Percentiles rank a stretch among this genome's conserved stretches.
phyloP scores from a whole-genome alignment of 2,888 invertebrate species.

The Pyrgus malvae region DNA sequence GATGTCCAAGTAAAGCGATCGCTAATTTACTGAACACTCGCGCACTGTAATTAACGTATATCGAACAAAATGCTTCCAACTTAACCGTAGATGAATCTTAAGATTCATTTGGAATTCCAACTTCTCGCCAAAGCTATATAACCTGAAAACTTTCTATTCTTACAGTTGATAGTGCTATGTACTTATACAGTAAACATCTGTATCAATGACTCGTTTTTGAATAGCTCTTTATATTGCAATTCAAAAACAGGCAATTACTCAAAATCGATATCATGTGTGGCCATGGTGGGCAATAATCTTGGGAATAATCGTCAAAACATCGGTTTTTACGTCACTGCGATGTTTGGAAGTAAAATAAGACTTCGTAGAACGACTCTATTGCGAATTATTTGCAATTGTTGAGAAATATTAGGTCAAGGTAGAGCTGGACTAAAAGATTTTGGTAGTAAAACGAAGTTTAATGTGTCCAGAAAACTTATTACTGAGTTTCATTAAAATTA shows the following conservation, averaged over 20 bases:
- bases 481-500: too few species aligned
- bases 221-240: too few species aligned
- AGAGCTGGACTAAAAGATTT: background rate
- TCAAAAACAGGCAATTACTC: background rate
- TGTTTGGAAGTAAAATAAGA: background rate
- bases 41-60: too few species aligned
- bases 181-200: background rate
- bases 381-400: background rate
- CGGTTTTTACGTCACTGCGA: constrained; percentile 32
- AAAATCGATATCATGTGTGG: background rate
- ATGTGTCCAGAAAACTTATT: too few species aligned
- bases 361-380: background rate
- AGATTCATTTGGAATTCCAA: too few species aligned
- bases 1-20: too few species aligned
- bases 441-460: background rate
- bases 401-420: background rate
- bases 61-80: too few species aligned
- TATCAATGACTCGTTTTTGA: background rate
- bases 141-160: too few species aligned
- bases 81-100: too few species aligned
- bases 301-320: constrained; percentile 53
- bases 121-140: too few species aligned
- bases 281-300: constrained; percentile 26
- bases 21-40: too few species aligned
- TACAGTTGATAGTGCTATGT: too few species aligned